A percentile compares a stretch with the other conserved stretches of the same genome.
These are phyloP conservation scores for Nothura maculosa DNA, from an alignment of 2,797 vertebrate species.

Conservation along the genomic window DNA sequence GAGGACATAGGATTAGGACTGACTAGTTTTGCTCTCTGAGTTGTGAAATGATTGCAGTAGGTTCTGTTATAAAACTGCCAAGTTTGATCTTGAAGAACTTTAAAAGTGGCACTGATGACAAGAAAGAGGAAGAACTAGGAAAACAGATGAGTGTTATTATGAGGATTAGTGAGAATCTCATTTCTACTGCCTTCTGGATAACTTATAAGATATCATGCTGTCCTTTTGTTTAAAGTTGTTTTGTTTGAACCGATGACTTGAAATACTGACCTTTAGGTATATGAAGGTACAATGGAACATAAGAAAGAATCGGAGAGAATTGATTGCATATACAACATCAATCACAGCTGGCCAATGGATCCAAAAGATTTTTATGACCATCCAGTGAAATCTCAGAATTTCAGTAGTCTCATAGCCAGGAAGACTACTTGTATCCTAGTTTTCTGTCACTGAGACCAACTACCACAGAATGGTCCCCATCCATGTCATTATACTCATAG, in stretches of 20 bases:
- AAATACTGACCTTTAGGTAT: background rate
- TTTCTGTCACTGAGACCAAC: background rate
- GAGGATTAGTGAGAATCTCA: background rate
- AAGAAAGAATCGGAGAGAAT: background rate
- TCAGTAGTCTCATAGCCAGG: background rate
- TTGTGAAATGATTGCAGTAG: background rate
- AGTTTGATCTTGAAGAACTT: background rate
- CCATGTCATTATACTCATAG: fast-evolving
- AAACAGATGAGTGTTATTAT: background rate
- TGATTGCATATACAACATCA: background rate
- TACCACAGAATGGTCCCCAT: background rate
- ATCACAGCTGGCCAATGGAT: background rate
- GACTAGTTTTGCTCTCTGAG: background rate
- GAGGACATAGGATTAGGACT: background rate
- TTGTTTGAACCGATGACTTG: background rate
- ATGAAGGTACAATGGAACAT: background rate
- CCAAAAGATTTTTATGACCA: background rate
- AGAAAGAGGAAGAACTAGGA: background rate
- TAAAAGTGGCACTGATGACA: background rate
- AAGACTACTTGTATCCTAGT: background rate
- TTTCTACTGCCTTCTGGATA: background rate
- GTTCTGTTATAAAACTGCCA: background rate
- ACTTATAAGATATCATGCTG: background rate
- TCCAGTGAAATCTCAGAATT: background rate
- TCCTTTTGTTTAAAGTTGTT: background rate